Evolutionary conservation across 2,797 vertebrate species (phyloP).

Genomic region (Menidia menidia): DNA sequence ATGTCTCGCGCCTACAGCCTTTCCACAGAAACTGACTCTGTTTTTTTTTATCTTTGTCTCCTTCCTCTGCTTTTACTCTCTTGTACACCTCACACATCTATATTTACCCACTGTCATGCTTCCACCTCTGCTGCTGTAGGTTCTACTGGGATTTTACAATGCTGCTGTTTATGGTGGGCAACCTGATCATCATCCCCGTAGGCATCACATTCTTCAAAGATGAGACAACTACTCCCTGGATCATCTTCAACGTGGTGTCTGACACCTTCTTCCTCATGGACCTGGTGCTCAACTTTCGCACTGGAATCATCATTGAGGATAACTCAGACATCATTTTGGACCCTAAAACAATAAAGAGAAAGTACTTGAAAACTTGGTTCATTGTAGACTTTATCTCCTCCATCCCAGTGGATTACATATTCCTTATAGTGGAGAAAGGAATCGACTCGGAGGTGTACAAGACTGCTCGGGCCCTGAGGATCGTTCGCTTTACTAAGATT

Average conservation of each 20-base stretch:
- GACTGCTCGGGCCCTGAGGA: conserved; percentile 93
- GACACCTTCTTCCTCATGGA: conserved; percentile 99
- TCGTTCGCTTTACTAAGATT: conserved; percentile 97
- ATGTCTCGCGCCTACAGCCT: conserved; percentile 60
- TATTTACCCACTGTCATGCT: conserved; percentile 21
- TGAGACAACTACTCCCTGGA: conserved; percentile 96
- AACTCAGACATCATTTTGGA: conserved; percentile 99
- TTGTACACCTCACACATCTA: conserved; percentile 25
- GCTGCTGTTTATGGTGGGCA: conserved; percentile 98
- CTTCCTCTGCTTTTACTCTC: conserved; percentile 1
- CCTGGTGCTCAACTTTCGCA: conserved; percentile 97
- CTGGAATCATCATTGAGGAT: conserved; percentile 97
- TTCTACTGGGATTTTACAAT: conserved; percentile 99
- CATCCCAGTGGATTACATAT: conserved; percentile 99
- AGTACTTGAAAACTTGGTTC: conserved; percentile 97
- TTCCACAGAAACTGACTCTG: conserved; percentile 62
- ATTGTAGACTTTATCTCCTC: conserved; percentile 98
- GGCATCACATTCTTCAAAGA: conserved; percentile 99
- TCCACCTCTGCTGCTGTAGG: conserved; percentile 72
- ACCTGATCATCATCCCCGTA: conserved; percentile 98
- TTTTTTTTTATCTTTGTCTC: conserved; percentile 62
- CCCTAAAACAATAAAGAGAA: conserved; percentile 94
- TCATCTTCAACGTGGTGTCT: conserved; percentile 97
- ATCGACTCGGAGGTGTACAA: conserved; percentile 98
- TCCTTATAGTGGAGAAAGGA: conserved; percentile 97